phyloP scores from a whole-genome alignment of 2,113 vertebrate species.

The Megaceryle torquata region DNA sequence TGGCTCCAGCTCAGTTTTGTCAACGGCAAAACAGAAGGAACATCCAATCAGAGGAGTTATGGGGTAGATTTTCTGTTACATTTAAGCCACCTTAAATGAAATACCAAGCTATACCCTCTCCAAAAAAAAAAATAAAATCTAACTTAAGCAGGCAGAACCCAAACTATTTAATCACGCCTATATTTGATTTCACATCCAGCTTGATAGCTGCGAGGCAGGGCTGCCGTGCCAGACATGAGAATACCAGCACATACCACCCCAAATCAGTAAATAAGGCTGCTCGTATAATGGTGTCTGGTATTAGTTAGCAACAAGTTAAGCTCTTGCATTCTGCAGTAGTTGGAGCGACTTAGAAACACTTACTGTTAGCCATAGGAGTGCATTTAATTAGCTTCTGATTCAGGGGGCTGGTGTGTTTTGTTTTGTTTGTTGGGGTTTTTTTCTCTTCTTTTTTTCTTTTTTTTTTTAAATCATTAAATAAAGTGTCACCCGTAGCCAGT shows the following conservation, averaged over 20 bases:
- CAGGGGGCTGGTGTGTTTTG: not conserved
- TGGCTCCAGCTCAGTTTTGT: not conserved
- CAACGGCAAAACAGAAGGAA: not conserved
- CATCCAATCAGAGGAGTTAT: not conserved
- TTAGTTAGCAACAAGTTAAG: constrained; percentile 48
- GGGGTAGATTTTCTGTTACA: not conserved
- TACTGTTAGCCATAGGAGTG: constrained; percentile 47
- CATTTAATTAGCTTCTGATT: constrained; percentile 68
- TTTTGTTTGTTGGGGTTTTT: not conserved
- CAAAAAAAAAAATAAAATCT: not conserved
- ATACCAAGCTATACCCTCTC: not conserved
- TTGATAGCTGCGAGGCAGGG: not conserved
- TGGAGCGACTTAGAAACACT: constrained; percentile 6
- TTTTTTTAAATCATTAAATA: constrained; percentile 53
- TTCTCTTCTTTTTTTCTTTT: not conserved
- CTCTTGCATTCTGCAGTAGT: constrained; percentile 34
- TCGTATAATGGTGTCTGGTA: constrained; percentile 19
- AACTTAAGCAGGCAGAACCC: not conserved
- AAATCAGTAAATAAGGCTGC: not conserved
- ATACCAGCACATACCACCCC: constrained; percentile 22
- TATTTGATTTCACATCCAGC: constrained; percentile 16
- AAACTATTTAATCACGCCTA: not conserved
- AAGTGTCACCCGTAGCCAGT: constrained; percentile 63
- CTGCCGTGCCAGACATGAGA: not conserved
- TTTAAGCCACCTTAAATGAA: constrained; percentile 44